Base-by-base conservation (phyloP, 2,888 invertebrate genomes). In the Schizotus pectinicornis region DNA sequence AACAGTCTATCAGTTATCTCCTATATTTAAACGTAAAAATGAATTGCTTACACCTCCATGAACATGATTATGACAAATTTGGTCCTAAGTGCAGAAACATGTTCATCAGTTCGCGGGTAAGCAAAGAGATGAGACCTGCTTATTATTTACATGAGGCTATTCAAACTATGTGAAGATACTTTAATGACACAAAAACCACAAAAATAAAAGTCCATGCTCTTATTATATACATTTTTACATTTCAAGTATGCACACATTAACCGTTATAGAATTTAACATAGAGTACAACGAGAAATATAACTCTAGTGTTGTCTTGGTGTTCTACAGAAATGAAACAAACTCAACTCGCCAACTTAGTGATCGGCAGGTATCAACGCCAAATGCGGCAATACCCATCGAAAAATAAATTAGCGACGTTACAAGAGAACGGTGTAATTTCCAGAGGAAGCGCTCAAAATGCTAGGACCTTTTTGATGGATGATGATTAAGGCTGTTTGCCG, bases 281-380 rank as follows among this genome's bases (percentile, higher is more conserved):
- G 69, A 73, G 68, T 72, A 75, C 73, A 75, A 74, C 72, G 70
- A 72, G 73, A 74, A 73, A 73, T 74, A 75, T 74, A 73, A 68
- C 65, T 70, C 67, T 71, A 70, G 66, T 65, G 65, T 65, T 67
- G 14, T 45, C 59, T 56, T 55, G n/a, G n/a, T 22, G 22, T 41
- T 14, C 31, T 39, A 22, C 14, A 31, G 39, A 52, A 46, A 60
- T 67, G 68, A 67, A 67, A 67, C 68, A 61, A 54, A 22, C 5
- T 22, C 22, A 5, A 22, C 22, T 22, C 22, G 22, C 22, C 5
- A 22, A 22, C 5, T 22, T 22, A 22, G 22, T 22, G 22, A 22
- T 22, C 22, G 22, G 3, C 22, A 22, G 22, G 22, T 22, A 22
- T 3, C 22, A 2, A 5, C 5, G 22, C 2, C 22, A 22, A 22